phyloP scores from a whole-genome alignment of 2,888 invertebrate genomes.

The Hermaeophaga mercurialis region DNA sequence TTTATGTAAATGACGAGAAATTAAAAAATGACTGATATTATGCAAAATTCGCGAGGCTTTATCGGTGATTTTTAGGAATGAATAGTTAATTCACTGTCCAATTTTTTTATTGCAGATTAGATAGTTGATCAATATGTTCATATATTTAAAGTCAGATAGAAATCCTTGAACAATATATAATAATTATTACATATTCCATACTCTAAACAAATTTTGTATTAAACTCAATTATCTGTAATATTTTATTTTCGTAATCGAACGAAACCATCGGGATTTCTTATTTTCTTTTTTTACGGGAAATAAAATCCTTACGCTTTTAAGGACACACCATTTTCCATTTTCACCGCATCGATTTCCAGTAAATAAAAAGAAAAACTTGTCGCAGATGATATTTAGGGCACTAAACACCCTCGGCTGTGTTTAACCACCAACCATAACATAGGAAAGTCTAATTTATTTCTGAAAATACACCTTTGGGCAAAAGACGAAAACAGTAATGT shows the following conservation, averaged over 20 bases:
- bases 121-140: too few species aligned
- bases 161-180: too few species aligned
- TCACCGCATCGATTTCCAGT: constrained; percentile 22
- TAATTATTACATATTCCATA: too few species aligned
- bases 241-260: not conserved
- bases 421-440: constrained; percentile 22
- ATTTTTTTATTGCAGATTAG: too few species aligned
- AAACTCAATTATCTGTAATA: not conserved
- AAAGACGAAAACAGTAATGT: not conserved
- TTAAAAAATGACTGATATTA: too few species aligned
- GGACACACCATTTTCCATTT: constrained; percentile 20
- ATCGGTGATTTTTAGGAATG: too few species aligned
- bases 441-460: constrained; percentile 15
- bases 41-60: too few species aligned
- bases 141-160: too few species aligned
- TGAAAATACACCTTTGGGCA: constrained; percentile 10
- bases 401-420: constrained; percentile 22
- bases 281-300: constrained; percentile 17
- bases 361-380: constrained; percentile 25
- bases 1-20: too few species aligned
- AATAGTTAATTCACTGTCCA: too few species aligned
- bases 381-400: constrained; percentile 27
- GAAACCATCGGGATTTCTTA: not conserved
- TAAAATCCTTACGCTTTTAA: constrained; percentile 16
- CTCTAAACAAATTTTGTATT: not conserved